phyloP scores from a whole-genome alignment of 2,797 vertebrate genomes.

The Notolabrus celidotus region DNA sequence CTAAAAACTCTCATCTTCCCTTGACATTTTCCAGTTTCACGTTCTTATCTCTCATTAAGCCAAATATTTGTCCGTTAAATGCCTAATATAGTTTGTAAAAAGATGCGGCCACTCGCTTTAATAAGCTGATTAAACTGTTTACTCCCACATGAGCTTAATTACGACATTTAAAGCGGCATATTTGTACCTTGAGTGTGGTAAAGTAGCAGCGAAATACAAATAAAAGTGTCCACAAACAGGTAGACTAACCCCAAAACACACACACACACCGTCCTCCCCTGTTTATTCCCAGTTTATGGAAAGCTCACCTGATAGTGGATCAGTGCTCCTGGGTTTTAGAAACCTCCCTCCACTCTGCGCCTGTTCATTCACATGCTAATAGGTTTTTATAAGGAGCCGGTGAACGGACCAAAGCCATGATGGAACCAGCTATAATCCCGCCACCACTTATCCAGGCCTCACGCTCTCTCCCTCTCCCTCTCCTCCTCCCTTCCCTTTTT shows the following conservation, averaged over 20 bases:
- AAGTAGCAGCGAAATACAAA: constrained; percentile 35
- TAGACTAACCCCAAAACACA: background rate
- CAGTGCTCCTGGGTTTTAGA: constrained; percentile 72
- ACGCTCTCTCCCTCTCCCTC: constrained; percentile 40
- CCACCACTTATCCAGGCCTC: constrained; percentile 73
- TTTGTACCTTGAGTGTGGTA: constrained; percentile 19
- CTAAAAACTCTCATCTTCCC: background rate
- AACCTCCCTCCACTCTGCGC: constrained; percentile 66
- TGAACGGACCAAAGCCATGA: constrained; percentile 77
- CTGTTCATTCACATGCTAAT: constrained; percentile 82
- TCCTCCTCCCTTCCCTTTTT: constrained; percentile 16
- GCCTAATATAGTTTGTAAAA: constrained; percentile 14
- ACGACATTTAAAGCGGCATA: constrained; percentile 22
- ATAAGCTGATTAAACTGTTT: constrained; percentile 55
- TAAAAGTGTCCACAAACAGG: constrained; percentile 28
- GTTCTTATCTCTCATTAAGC: background rate
- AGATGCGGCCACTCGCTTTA: constrained; percentile 26
- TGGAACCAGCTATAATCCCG: constrained; percentile 79
- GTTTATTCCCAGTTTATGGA: constrained; percentile 60
- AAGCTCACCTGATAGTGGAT: constrained; percentile 77
- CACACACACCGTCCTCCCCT: background rate
- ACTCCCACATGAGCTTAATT: constrained; percentile 49
- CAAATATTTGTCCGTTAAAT: background rate
- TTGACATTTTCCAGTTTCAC: background rate
- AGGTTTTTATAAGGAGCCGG: constrained; percentile 76